phyloP scores from a whole-genome alignment of 2,888 invertebrate genomes.

The Crocallis elinguaria region DNA sequence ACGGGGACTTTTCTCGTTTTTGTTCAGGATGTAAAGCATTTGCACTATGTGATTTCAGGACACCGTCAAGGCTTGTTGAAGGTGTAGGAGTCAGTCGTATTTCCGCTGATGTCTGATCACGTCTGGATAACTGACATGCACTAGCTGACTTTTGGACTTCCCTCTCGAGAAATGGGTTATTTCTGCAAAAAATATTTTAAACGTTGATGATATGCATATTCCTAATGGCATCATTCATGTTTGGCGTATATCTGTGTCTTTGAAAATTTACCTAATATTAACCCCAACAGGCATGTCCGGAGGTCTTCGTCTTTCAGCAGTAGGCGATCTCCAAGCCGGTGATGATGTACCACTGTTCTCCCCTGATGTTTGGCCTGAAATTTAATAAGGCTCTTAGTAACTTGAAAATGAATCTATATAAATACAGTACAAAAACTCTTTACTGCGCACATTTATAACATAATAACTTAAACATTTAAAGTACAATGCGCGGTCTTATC shows the following conservation, averaged over 20 bases:
- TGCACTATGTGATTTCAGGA: constrained; percentile 76
- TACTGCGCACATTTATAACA: too few species aligned
- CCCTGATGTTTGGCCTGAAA: constrained; percentile 70
- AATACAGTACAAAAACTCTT: too few species aligned
- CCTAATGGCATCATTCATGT: neutral
- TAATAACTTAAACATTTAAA: too few species aligned
- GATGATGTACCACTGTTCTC: constrained; percentile 87
- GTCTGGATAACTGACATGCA: constrained; percentile 78
- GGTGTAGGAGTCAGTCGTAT: constrained; percentile 59
- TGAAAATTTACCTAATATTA: constrained; percentile 67
- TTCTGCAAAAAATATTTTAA: constrained; percentile 52
- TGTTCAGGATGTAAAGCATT: constrained; percentile 72
- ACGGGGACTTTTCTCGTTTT: constrained; percentile 35
- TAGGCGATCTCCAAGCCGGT: constrained; percentile 87
- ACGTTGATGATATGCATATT: neutral
- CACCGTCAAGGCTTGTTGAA: constrained; percentile 59
- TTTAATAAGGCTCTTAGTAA: too few species aligned
- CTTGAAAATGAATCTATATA: too few species aligned
- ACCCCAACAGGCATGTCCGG: constrained; percentile 80
- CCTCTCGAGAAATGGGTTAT: constrained; percentile 81
- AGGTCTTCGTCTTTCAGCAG: constrained; percentile 84
- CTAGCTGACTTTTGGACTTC: constrained; percentile 89
- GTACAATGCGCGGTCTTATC: too few species aligned
- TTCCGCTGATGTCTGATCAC: constrained; percentile 64
- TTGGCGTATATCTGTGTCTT: neutral